A percentile compares a stretch with the other conserved stretches of the same genome.
Evolutionary conservation across 2,113 vertebrate species (phyloP).

Genomic region (Scortum barcoo): DNA sequence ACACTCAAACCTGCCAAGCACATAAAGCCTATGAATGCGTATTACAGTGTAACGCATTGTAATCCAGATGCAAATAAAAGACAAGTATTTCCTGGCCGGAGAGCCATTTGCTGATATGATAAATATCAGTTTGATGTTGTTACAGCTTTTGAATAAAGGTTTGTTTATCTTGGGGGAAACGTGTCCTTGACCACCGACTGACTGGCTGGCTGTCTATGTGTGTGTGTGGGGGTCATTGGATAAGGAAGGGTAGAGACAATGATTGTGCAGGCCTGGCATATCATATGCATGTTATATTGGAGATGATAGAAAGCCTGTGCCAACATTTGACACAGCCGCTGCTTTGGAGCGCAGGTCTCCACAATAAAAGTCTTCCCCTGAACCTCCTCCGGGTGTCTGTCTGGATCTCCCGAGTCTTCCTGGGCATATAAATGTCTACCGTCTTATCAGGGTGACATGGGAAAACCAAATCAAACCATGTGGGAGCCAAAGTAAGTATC

Average conservation of each 20-base stretch:
- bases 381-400: slow-evolving; percentile 28
- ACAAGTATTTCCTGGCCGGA: slow-evolving; percentile 57
- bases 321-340: slow-evolving; percentile 56
- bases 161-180: slow-evolving; percentile 65
- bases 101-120: slow-evolving; percentile 68
- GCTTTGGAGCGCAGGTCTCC: slow-evolving; percentile 43
- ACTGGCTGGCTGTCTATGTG: slow-evolving; percentile 34
- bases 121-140: slow-evolving; percentile 64
- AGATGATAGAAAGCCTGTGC: slow-evolving; percentile 50
- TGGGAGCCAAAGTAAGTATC: slow-evolving; percentile 18
- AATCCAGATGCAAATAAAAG: slow-evolving; percentile 63
- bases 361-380: slow-evolving; percentile 55
- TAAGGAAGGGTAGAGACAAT: slow-evolving; percentile 12
- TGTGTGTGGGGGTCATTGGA: slow-evolving; percentile 28
- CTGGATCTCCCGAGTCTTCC: slow-evolving; percentile 43
- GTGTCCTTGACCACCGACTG: slow-evolving; percentile 64
- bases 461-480: slow-evolving; percentile 29
- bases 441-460: slow-evolving; percentile 44
- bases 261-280: slow-evolving; percentile 31
- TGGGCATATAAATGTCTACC: slow-evolving; percentile 57
- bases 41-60: slow-evolving; percentile 54
- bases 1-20: slow-evolving; percentile 48
- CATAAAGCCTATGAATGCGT: slow-evolving; percentile 60
- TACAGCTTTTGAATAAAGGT: slow-evolving; percentile 60
- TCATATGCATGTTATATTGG: slow-evolving; percentile 38